Base-by-base conservation (phyloP, 2,888 invertebrate genomes). In the Didymodactylos carnosus region DNA sequence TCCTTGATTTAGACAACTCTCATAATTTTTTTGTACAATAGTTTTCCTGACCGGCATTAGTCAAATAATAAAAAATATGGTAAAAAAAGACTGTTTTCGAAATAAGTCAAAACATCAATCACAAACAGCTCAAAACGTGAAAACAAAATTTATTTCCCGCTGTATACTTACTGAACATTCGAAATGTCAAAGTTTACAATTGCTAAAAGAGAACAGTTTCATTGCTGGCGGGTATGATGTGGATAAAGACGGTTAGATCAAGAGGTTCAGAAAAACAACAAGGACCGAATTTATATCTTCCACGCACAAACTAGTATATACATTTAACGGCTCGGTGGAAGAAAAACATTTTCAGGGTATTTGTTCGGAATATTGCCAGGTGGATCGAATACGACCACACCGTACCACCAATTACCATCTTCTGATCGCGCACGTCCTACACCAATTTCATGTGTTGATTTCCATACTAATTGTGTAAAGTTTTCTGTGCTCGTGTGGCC, bases 371-470 rank as follows among this genome's bases (percentile, higher is more conserved):
- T 69, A 23, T 74, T 74, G 27, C 74, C 74, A 41, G 74, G 41
- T 19, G 74, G 74, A 40, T 40, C 29, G n/a, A 71, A 74, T 40
- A 74, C 41, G 27, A 53, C 74, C 10, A 74, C 74, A 71, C 74
- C 74, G 69, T 74, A 74, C 71, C 62, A 71, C 74, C 74, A 74
- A 35, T 74, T 53, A 19, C 74, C 74, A 46, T 40, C 40, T 10
- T 51, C 49, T 13, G 71, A 71, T 71, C 53, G 71, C 5, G 71
- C 71, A 27, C 74, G 40, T 13, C 74, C 74, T 46, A 62, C 53
- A 23, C 74, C 74, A n/a, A 74, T 53, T 62, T 74, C 71, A 40
- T 41, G 39, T 27, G 62, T 40, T 29, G 41, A n/a, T 41, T 41
- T 71, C 74, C 74, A 74, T 39, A 74, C 69, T 53, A 49, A 35